Percentiles rank a stretch among this genome's conserved stretches.
These are phyloP conservation scores for Sisor rabdophorus DNA, from an alignment of 2,113 vertebrate genomes.

Conservation along the genomic window DNA sequence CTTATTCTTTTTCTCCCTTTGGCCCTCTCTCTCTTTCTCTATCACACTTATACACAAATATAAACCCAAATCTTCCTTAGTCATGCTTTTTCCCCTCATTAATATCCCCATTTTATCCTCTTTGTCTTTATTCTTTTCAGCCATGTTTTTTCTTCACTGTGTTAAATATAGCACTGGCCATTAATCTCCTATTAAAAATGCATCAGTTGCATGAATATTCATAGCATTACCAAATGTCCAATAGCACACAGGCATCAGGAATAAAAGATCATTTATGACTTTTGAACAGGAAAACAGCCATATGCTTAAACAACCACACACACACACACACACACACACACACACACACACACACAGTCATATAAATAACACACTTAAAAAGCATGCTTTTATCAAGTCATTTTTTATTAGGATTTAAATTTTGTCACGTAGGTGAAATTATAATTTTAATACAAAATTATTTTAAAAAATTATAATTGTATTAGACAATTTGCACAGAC, in stretches of 20 bases:
- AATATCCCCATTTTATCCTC: slow-evolving; percentile 17
- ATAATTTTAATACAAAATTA: too few species aligned
- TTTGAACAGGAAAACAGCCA: slow-evolving; percentile 18
- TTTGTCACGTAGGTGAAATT: too few species aligned
- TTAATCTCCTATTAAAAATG: slow-evolving; percentile 42
- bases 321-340: slow-evolving; percentile 1
- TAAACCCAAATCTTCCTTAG: not conserved
- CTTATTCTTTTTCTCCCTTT: not conserved
- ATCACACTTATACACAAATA: not conserved
- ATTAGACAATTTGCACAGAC: not conserved
- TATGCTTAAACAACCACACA: slow-evolving; percentile 1
- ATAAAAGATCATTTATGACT: slow-evolving; percentile 26
- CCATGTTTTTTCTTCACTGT: slow-evolving; percentile 25
- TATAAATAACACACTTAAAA: not conserved
- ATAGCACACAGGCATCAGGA: slow-evolving; percentile 22
- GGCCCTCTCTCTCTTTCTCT: not conserved
- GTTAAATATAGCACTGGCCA: slow-evolving; percentile 45
- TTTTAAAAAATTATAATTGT: too few species aligned
- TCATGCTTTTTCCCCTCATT: slow-evolving; percentile 12
- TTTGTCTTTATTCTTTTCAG: slow-evolving; percentile 19
- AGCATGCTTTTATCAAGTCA: too few species aligned
- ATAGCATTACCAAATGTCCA: slow-evolving; percentile 34
- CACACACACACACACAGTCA: not conserved
- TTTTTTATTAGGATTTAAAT: too few species aligned
- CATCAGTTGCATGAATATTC: slow-evolving; percentile 43